Evolutionary conservation across 2,888 invertebrate genomes (phyloP).

Genomic region (Cataglyphis altisquamis): DNA sequence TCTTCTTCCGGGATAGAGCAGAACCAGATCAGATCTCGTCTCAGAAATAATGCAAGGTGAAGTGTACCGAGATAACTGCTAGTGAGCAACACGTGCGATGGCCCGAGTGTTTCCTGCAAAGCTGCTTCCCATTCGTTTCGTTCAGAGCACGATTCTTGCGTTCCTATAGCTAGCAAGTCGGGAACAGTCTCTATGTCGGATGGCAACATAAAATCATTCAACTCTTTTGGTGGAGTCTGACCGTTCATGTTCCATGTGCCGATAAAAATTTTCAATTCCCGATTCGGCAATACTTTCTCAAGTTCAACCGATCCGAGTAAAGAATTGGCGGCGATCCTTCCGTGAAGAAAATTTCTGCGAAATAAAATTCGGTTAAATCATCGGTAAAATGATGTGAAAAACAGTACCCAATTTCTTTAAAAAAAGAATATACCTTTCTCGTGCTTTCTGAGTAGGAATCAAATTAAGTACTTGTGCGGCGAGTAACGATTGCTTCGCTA

Average conservation of each 20-base stretch:
- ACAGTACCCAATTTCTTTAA: background rate
- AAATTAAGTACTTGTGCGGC: slow-evolving; percentile 93
- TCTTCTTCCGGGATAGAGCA: slow-evolving; percentile 97
- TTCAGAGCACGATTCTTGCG: slow-evolving; percentile 97
- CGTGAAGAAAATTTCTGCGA: slow-evolving; percentile 92
- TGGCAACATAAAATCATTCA: slow-evolving; percentile 96
- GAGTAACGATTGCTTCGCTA: slow-evolving; percentile 91
- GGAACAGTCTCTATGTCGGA: slow-evolving; percentile 94
- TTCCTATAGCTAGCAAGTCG: slow-evolving; percentile 96
- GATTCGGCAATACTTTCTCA: slow-evolving; percentile 94
- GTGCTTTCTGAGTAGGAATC: slow-evolving; percentile 93
- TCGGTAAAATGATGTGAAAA: background rate
- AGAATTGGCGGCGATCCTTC: slow-evolving; percentile 93
- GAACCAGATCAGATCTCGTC: slow-evolving; percentile 98
- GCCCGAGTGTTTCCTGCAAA: slow-evolving; percentile 96
- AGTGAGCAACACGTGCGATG: slow-evolving; percentile 94
- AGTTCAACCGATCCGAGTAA: slow-evolving; percentile 94
- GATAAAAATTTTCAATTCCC: slow-evolving; percentile 95
- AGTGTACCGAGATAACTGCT: slow-evolving; percentile 90
- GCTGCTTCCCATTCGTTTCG: slow-evolving; percentile 95
- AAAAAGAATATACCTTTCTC: slow-evolving; percentile 89
- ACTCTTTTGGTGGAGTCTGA: slow-evolving; percentile 92
- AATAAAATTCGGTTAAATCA: slow-evolving; percentile 1
- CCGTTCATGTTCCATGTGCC: slow-evolving; percentile 99
- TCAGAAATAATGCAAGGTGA: slow-evolving; percentile 94